phyloP scores from a whole-genome alignment of 2,113 vertebrate genomes.

The Emydura subglobosa region DNA sequence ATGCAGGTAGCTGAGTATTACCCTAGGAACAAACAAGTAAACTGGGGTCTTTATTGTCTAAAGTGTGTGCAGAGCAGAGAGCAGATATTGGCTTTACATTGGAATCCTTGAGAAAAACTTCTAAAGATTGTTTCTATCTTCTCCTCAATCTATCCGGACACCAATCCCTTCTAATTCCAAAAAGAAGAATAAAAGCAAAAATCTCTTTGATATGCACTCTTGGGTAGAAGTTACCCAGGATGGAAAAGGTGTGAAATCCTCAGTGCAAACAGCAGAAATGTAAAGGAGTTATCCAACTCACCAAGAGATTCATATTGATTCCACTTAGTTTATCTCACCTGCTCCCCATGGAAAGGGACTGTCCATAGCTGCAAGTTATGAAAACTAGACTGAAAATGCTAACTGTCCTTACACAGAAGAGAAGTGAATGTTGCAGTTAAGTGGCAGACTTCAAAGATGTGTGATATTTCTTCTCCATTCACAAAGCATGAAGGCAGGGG shows the following conservation, averaged over 20 bases:
- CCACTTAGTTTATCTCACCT: conserved; percentile 21
- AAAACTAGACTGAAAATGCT: conserved; percentile 41
- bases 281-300: conserved; percentile 31
- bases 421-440: not conserved
- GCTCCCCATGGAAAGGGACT: not conserved
- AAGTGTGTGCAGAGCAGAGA: not conserved
- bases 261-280: not conserved
- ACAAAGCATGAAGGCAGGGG: not conserved
- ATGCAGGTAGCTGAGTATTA: not conserved
- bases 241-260: not conserved
- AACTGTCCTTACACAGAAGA: not conserved
- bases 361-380: conserved; percentile 5
- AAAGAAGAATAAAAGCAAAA: conserved; percentile 12
- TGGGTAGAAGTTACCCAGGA: not conserved
- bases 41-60: not conserved
- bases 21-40: not conserved
- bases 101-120: not conserved
- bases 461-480: not conserved
- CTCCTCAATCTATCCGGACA: not conserved
- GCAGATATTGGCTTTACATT: not conserved
- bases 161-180: not conserved
- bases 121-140: not conserved
- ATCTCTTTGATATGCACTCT: not conserved
- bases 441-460: not conserved
- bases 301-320: not conserved